phyloP scores from a whole-genome alignment of 2,113 vertebrate species.

The Neotragus pygmaeus region DNA sequence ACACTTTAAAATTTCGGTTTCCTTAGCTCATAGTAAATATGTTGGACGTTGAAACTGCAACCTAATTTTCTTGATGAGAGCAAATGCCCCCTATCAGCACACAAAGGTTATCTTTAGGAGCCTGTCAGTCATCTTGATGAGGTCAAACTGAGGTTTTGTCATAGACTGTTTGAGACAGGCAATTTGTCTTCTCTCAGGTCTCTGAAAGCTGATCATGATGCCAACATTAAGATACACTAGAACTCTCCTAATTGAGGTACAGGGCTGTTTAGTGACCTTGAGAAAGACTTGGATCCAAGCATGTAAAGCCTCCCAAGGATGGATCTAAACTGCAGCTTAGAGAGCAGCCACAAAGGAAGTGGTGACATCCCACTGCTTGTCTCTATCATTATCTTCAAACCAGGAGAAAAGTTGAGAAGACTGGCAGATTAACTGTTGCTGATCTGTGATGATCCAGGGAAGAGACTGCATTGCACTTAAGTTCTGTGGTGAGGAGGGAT shows the following conservation, averaged over 20 bases:
- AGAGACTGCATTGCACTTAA: not conserved
- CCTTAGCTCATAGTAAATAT: not conserved
- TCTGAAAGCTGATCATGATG: not conserved
- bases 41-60: not conserved
- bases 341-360: not conserved
- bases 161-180: not conserved
- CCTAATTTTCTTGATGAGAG: not conserved
- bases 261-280: not conserved
- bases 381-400: not conserved
- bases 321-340: not conserved
- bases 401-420: not conserved
- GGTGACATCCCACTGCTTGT: accelerated
- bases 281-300: not conserved
- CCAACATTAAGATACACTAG: not conserved
- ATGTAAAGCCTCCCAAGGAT: accelerated
- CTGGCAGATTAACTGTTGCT: not conserved
- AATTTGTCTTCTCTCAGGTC: not conserved
- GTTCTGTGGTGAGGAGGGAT: accelerated
- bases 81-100: not conserved
- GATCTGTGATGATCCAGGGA: not conserved
- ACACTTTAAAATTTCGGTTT: not conserved
- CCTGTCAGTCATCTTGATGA: not conserved
- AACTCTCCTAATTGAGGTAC: not conserved
- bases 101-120: not conserved
- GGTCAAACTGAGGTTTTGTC: not conserved